Base-by-base conservation (phyloP, 2,888 invertebrate genomes). In the Clostera curtula region DNA sequence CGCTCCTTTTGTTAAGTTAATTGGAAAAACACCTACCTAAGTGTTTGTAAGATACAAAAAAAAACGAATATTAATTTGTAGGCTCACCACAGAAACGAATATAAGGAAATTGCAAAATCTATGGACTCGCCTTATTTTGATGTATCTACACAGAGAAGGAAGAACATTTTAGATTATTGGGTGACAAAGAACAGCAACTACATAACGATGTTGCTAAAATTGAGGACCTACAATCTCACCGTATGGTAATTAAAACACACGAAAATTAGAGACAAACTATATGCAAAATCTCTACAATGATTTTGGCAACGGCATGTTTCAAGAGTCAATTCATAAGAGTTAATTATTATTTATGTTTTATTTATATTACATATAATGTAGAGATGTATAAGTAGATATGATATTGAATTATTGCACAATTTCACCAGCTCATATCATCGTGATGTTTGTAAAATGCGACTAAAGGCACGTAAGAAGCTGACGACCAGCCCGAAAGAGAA, bases 111-210 rank as follows among this genome's bases (percentile, higher is more conserved):
- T 8, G 61, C 70, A 1, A 57, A 45, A 12, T 60, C 73, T 1
- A 68, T 74, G 71, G 67, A 72, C 19, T 65, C 70, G 0, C 49
- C 58, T 1, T 43, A 54, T 30, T 75, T 76, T 28, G 76, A 77
- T 34, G 49, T 56, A 9, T 54, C 64, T 1, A 76, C 74, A 1
- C 19, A 31, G 1, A 40, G 45, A 21, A 58, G 77, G 11, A 56
- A 38, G 27, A 27, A 45, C 1, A 41, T 79, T 5, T 34, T 73
- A 3, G 34, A 56, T 3, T 45, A 48, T 29, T 80, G 80, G 79
- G 52, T 49, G 0, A 40, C 44, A 2, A 62, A 51, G 5, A 74
- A 70, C 30, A 53, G 50, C 9, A 53, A 36, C 9, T 67, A 58
- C 21, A 33, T 73, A 5, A 63, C 56, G 19, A 25, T 72, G 2